Base-by-base conservation (phyloP, 2,888 invertebrate species). In the Chouioia cunea region DNA sequence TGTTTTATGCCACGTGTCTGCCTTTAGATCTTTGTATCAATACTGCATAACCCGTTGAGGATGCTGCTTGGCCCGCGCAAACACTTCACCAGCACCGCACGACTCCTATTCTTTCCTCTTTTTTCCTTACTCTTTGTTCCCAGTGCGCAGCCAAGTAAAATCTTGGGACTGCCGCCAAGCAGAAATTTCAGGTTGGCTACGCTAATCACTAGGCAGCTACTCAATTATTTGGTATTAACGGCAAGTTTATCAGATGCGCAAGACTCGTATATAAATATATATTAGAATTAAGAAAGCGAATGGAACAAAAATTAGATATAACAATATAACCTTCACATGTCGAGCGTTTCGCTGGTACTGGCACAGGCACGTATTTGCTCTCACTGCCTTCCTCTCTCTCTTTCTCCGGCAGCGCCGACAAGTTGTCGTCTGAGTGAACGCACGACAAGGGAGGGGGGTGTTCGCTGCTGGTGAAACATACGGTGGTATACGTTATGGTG, bases 311-410 rank as follows among this genome's bases (percentile, higher is more conserved):
- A 60, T 58, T 8, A 2, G 27, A 16, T 10, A 23, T 43, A 62
- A 20, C 18, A 22, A 47, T 44, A 27, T 27, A 46, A 20, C 46
- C 75, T 74, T 75, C 62, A 47, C 76, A 71, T 72, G 64, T 59
- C 77, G 76, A 76, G 76, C 77, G 80, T 79, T 80, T 74, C 79
- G 80, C 78, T 77, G 77, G 76, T 78, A 84, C 84, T 83, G 79
- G 53, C 50, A n/a, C 6, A 6, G 27, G 27, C 6, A 27, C 6
- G 18, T 20, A 8, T 56, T 46, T 59, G 47, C 43, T n/a, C 44
- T n/a, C 20, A 16, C 16, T 43, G 8, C 36, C 48, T 48, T 8
- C 47, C 71, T 62, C 57, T 68, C 73, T 74, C 71, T 60, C 56
- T 65, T 54, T 56, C 56, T 22, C 47, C 14, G n/a, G n/a, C n/a